A percentile compares a stretch with the other conserved stretches of the same genome.
Evolutionary conservation across 2,113 vertebrate genomes (phyloP).

Genomic region (Gopherus flavomarginatus): DNA sequence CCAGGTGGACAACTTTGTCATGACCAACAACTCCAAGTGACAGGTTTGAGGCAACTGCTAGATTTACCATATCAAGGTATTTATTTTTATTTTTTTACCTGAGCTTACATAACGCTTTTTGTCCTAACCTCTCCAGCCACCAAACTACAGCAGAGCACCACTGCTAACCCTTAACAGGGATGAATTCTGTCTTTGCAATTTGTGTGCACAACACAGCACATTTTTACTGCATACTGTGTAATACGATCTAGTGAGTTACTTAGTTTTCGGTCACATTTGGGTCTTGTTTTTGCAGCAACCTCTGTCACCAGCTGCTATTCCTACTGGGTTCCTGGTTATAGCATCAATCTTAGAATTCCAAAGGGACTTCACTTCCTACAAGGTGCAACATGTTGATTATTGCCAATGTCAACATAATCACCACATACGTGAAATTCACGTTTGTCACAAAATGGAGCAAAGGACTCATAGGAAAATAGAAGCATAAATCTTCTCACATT

Average conservation of each 20-base stretch:
- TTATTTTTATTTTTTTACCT: too few relatives aligned
- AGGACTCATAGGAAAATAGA: not conserved
- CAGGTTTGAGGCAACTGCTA: not conserved
- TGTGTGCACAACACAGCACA: not conserved
- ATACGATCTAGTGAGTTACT: rapidly evolving
- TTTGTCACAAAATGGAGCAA: not conserved
- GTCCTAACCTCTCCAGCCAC: slow-evolving; percentile 12
- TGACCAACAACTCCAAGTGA: not conserved
- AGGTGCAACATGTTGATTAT: not conserved
- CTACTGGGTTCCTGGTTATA: not conserved
- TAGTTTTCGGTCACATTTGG: not conserved
- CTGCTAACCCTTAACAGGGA: not conserved
- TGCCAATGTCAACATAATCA: not conserved
- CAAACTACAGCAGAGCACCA: not conserved
- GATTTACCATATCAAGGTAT: not conserved
- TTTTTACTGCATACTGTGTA: rapidly evolving
- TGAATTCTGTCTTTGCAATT: not conserved
- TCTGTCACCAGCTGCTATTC: not conserved
- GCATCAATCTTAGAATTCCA: not conserved
- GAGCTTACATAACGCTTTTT: not conserved
- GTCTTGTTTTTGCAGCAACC: not conserved
- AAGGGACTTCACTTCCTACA: not conserved
- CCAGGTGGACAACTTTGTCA: not conserved
- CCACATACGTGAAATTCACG: not conserved
- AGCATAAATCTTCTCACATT: not conserved